Evolutionary conservation across 2,797 vertebrate species (phyloP), one percentile per base, ranked within the genome.

Genomic region (Euphonia xanthogaster): DNA sequence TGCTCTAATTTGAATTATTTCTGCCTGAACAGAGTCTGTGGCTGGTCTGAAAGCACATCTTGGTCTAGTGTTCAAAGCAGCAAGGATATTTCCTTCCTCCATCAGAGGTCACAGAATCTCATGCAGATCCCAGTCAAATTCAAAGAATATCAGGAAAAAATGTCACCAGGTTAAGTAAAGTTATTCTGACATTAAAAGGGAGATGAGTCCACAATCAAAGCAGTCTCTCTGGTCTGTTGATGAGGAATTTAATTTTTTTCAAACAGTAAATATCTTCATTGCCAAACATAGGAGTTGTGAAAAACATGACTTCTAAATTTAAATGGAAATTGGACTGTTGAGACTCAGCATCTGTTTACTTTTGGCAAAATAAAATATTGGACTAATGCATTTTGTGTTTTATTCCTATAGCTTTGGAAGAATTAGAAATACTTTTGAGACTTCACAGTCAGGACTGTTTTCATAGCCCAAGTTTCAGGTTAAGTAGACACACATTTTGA

Each of bases 241-340:
- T 55, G 31, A 61, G 9, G 5, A 21, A 39, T 84, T 84, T 55
- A 55, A 12, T 18, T 78, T 60, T 60, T 78, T 86, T 84, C 30
- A 58, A 71, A 47, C 4, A 57, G 6, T 30, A 76, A 78, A 67
- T 2, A 37, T 50, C 22, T 71, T 70, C 14, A 62, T 65, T 84
- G 37, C 15, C 40, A 84, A 90, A 79, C n/a, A 30, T 0, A 88
- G 27, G 35, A 79, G 31, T 76, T 60, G 44, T 42, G n/a, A 86
- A 94, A 86, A 84, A 53, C 6, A 28, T 13, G 12, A 40, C 28
- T 85, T 82, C 77, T 94, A 92, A 92, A 87, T 89, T 94, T 89
- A 79, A 61, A 42, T 27, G 70, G 51, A 67, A 80, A 40, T 19
- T 82, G 55, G 40, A 85, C 40, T 39, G 4, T 20, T 51, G 47